These are phyloP conservation scores for Acropora yongei DNA, from an alignment of 64 coral and sea anemone species.

Conservation along the genomic window DNA sequence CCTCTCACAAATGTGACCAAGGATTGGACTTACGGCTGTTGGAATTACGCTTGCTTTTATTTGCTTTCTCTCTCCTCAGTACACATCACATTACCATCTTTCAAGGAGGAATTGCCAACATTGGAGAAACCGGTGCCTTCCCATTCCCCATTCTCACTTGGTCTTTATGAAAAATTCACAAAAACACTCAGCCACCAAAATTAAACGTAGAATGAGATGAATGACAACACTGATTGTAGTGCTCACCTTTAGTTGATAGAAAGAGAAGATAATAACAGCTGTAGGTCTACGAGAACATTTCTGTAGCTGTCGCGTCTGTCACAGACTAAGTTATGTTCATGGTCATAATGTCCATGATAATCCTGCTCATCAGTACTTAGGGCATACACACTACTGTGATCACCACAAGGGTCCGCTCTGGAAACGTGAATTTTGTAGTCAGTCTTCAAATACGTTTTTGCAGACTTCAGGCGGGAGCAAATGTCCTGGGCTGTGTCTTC, in stretches of 20 bases:
- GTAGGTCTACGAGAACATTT: slow-evolving; percentile 15
- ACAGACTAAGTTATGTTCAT: slow-evolving; percentile 40
- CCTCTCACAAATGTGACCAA: background rate
- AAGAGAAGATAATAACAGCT: slow-evolving; percentile 15
- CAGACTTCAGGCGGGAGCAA: slow-evolving; percentile 28
- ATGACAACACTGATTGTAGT: background rate
- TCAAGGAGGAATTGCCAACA: background rate
- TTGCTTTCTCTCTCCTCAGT: background rate
- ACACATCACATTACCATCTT: background rate
- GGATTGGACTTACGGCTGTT: background rate
- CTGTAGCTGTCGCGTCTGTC: slow-evolving; percentile 16
- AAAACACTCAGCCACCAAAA: background rate
- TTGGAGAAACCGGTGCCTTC: background rate
- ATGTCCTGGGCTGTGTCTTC: slow-evolving; percentile 39
- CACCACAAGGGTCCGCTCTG: slow-evolving; percentile 37
- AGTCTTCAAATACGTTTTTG: slow-evolving; percentile 53
- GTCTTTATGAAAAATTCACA: background rate
- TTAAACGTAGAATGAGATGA: background rate
- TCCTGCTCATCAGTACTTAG: slow-evolving; percentile 20
- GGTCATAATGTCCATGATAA: background rate
- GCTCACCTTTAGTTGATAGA: background rate
- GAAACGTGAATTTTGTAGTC: slow-evolving; percentile 55
- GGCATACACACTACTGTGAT: slow-evolving; percentile 54
- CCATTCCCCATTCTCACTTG: background rate
- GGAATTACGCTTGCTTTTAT: background rate